Percentiles rank a stretch among this genome's conserved stretches.
Conservation (phyloP, 1,140 invertebrate genomes). For the Spodoptera frugiperda region DNA sequence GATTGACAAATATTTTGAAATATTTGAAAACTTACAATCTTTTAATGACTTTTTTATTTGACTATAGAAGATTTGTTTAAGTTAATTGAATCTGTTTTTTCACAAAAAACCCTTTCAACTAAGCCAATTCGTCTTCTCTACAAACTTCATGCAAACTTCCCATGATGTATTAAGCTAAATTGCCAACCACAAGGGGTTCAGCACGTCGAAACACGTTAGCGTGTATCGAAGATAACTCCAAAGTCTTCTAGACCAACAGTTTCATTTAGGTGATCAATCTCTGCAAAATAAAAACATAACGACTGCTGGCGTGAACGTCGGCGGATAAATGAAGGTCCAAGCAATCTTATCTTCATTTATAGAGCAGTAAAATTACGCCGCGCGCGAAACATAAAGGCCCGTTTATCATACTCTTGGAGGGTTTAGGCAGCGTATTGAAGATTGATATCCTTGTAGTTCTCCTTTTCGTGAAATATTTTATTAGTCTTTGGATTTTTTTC, state of each 20-base stretch:
- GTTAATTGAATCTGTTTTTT: too few relatives aligned
- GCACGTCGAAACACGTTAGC: constrained; percentile 10
- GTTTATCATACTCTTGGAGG: constrained; percentile 75
- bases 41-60: too few relatives aligned
- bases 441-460: constrained; percentile 68
- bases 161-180: constrained; percentile 35
- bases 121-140: constrained; percentile 3
- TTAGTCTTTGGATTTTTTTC: constrained; percentile 21
- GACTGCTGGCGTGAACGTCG: constrained; percentile 60
- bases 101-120: too few relatives aligned
- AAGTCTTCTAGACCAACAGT: constrained; percentile 32
- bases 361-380: constrained; percentile 80
- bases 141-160: constrained; percentile 6
- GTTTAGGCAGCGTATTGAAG: constrained; percentile 75
- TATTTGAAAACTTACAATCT: too few relatives aligned
- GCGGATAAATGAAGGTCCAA: constrained; percentile 69
- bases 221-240: constrained; percentile 27
- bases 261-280: constrained; percentile 57
- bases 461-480: constrained; percentile 34
- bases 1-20: too few relatives aligned
- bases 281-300: constrained; percentile 61
- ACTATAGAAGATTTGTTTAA: too few relatives aligned
- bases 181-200: constrained; percentile 1
- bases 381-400: constrained; percentile 71
- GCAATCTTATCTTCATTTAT: constrained; percentile 83